These are phyloP conservation scores for Dolichomitus sp. DNA, from an alignment of 2,888 invertebrate genomes.

Conservation along the genomic window DNA sequence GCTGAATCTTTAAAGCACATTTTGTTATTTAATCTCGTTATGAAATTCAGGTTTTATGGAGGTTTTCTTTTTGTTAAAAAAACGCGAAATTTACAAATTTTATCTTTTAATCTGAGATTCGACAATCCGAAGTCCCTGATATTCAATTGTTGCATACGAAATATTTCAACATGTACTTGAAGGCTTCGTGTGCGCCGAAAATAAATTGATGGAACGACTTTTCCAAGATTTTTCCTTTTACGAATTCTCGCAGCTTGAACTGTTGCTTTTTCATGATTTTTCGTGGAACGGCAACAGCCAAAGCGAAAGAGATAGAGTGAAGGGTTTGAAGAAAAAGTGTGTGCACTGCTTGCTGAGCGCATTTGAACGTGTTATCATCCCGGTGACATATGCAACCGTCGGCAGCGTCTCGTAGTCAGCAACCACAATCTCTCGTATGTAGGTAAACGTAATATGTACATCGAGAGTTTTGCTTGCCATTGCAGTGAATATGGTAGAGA, in stretches of 20 bases:
- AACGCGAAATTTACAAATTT: no score
- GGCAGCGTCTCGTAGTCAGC: slow-evolving; percentile 50
- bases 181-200: neutral
- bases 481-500: slow-evolving; percentile 10
- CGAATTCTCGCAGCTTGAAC: neutral
- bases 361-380: slow-evolving; percentile 73
- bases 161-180: no score
- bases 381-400: slow-evolving; percentile 71
- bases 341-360: slow-evolving; percentile 51
- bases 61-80: no score
- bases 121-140: no score
- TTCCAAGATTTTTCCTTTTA: slow-evolving; percentile 7
- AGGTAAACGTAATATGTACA: slow-evolving; percentile 30
- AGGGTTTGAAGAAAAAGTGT: slow-evolving; percentile 43
- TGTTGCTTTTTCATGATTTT: slow-evolving; percentile 32
- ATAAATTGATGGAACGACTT: neutral
- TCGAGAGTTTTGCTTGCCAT: slow-evolving; percentile 49
- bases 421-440: slow-evolving; percentile 39
- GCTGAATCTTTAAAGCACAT: no score
- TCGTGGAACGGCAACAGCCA: slow-evolving; percentile 8
- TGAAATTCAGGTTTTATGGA: no score
- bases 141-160: no score
- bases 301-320: slow-evolving; percentile 22
- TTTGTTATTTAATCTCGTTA: no score
- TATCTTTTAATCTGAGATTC: no score